Base-by-base conservation (phyloP, 2,888 invertebrate species). In the Lasioglossum lativentre region DNA sequence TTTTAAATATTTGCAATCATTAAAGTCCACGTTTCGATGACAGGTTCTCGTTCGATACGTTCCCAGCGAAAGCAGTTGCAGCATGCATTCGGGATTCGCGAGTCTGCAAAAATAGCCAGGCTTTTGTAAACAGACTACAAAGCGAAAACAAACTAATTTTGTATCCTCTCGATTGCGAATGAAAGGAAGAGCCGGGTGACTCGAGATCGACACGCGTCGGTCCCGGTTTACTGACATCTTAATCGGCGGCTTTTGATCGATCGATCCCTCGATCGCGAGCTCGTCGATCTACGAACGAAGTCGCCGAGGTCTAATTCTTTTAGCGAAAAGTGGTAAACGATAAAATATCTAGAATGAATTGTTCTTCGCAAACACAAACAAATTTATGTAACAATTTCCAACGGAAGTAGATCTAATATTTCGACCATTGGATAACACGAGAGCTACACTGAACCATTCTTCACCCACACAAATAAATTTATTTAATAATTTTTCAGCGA, bases 71-170 rank as follows among this genome's bases (percentile, higher is more conserved):
- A 71, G 19, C 30, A 23, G 10, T 2, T n/a, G 27, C 68, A 38
- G 14, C 68, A 19, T 68, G 34, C 19, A n/a, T 27, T 19, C 14
- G 30, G 19, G 12, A n/a, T 45, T 47, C 16, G 10, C 73, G 42
- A 42, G 63, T 45, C 75, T 59, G 16, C 63, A 56, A 80, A 85
- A 88, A 85, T 88, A 88, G 80, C 68, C 75, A 30, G 3, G 27
- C 75, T 30, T 73, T 79, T 80, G 78, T 82, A 87, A 87, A 88
- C 87, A 87, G 42, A 78, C 47, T 19, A 59, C 19, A 14, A 27
- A 72, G 40, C 68, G 83, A 75, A 77, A 83, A 85, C 83, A 77
- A 83, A 85, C 74, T 27, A 38, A 75, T 82, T 47, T n/a, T 23
- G 45, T 30, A n/a, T 38, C n/a, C 38, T 68, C 63, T 74, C 45